phyloP scores from a whole-genome alignment of 2,888 invertebrate genomes.

The Platycheirus rosarum region DNA sequence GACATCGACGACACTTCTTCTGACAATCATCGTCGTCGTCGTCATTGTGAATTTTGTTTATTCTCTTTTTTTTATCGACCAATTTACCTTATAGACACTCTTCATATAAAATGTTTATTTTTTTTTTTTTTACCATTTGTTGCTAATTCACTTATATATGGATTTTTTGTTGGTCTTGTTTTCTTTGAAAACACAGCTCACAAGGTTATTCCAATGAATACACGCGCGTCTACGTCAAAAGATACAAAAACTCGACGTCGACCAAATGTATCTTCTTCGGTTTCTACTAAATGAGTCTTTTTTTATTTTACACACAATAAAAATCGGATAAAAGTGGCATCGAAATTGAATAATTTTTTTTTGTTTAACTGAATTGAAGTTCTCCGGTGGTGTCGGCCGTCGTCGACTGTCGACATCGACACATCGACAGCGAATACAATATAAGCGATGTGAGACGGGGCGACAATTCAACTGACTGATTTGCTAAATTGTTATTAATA shows the following conservation, averaged over 20 bases:
- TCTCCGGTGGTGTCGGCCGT: constrained; percentile 1
- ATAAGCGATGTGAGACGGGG: constrained; percentile 63
- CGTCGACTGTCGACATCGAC: constrained; percentile 8
- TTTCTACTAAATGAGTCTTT: constrained; percentile 1
- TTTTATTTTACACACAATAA: constrained; percentile 13
- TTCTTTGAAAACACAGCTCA: constrained; percentile 49
- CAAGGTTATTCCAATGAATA: constrained; percentile 69
- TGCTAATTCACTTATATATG: constrained; percentile 68
- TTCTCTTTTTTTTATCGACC: constrained; percentile 11
- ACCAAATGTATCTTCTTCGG: constrained; percentile 22
- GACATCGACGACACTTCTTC: constrained; percentile 25
- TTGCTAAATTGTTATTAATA: constrained; percentile 73
- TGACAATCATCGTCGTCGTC: constrained; percentile 45
- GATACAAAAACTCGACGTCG: constrained; percentile 27
- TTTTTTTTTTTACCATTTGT: constrained; percentile 47
- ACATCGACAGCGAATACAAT: constrained; percentile 30
- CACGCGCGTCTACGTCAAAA: constrained; percentile 58
- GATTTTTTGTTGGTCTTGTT: constrained; percentile 57
- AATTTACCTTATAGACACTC: constrained; percentile 7
- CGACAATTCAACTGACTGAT: constrained; percentile 72
- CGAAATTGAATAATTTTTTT: constrained; percentile 66
- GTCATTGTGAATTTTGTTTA: constrained; percentile 45
- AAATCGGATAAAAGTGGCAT: constrained; percentile 49
- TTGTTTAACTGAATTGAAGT: constrained; percentile 35
- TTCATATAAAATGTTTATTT: constrained; percentile 18